phyloP scores from a whole-genome alignment of 2,888 invertebrate species.

The Meliscaeva auricollis region DNA sequence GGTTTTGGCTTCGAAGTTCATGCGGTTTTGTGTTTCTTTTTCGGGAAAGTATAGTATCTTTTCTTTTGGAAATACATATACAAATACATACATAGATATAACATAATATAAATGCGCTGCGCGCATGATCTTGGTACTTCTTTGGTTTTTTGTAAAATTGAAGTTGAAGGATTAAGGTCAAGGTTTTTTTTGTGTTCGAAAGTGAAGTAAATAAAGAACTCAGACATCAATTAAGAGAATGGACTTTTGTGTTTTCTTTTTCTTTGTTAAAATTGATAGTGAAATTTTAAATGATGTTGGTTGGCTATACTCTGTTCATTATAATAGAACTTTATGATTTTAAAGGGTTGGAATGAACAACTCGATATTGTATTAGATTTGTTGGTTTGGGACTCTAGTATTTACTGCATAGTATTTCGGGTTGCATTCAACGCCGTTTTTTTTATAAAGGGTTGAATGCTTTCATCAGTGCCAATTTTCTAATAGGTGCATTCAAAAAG shows the following conservation, averaged over 20 bases:
- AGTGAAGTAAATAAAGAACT: slow-evolving; percentile 38
- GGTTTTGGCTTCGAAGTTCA: slow-evolving; percentile 44
- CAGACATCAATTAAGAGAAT: background rate
- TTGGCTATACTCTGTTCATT: no score
- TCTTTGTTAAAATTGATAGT: background rate
- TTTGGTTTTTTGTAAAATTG: slow-evolving; percentile 23
- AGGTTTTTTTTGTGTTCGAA: slow-evolving; percentile 62
- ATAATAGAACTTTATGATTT: no score
- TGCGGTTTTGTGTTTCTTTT: slow-evolving; percentile 60
- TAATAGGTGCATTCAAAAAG: no score
- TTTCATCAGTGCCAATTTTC: no score
- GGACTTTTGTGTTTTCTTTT: background rate
- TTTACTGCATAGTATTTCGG: no score
- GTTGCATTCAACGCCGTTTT: no score
- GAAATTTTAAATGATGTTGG: background rate
- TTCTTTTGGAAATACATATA: slow-evolving; percentile 28
- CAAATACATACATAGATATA: no score
- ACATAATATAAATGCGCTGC: background rate
- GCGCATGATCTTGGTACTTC: slow-evolving; percentile 38
- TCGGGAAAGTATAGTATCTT: slow-evolving; percentile 71
- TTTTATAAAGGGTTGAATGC: no score
- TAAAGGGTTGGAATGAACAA: no score
- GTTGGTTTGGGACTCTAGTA: no score
- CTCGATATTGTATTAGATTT: no score
- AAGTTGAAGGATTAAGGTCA: slow-evolving; percentile 70